Evolutionary conservation across 1,140 invertebrate genomes (phyloP), one percentile per base, ranked within the genome.

Genomic region (Maniola jurtina): DNA sequence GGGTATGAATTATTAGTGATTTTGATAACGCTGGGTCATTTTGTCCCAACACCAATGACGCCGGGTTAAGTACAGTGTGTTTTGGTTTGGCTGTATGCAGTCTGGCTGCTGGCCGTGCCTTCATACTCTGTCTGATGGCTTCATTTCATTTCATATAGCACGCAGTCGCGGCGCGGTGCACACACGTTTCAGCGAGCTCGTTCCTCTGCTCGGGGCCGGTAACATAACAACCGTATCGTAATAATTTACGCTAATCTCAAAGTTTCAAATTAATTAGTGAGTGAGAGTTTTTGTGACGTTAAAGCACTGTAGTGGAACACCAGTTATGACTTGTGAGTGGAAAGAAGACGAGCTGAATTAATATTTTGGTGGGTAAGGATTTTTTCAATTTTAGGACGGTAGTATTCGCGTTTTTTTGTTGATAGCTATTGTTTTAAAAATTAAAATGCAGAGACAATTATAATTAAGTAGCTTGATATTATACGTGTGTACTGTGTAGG

Each of bases 271-370:
- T 80, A 80, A 82, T 83, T 80, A 75, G 73, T 80, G 76, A 76
- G 81, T 83, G 81, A 81, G 81, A 83, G 79, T 83, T 76, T 71
- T 66, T 66, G 77, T 83, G 73, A 77, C 71, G 74, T 72, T 67
- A 68, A 62, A 52, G 64, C 73, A 73, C 69, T 71, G 73, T 73
- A 66, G 76, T 76, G 80, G 77, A 79, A 77, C 78, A 66, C 70
- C 68, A 73, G 76, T 71, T 77, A 76, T 80, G 42, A 45, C 10
- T 13, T n/a, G 42, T 45, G 74, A 73, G 69, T 63, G 69, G 63
- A 74, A 59, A 67, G 58, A 58, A 55, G 16, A 56, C 42, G 40
- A 35, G 45, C 59, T 65, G 48, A 69, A 61, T 75, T 74, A n/a
- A 59, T 56, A 55, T 48, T 64, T 77, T 55, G 75, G 79, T 81